phyloP scores from a whole-genome alignment of 2,888 invertebrate genomes.

The Tetrapedia diversipes region DNA sequence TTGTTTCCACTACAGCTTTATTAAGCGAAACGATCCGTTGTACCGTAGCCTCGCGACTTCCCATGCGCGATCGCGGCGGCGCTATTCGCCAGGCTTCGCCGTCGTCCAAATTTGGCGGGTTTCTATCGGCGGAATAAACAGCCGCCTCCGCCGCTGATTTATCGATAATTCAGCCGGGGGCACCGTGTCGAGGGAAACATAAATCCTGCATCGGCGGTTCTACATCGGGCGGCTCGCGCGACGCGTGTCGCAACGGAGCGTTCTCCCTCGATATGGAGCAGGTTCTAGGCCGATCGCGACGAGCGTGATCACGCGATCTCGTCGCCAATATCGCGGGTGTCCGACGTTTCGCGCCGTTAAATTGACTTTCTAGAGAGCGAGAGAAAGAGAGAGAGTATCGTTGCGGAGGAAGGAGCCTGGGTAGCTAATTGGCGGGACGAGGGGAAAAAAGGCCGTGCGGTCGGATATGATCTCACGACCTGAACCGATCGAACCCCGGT shows the following conservation, averaged over 20 bases:
- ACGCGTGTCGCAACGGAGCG: slow-evolving; percentile 67
- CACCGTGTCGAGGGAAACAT: slow-evolving; percentile 60
- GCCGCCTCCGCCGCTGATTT: slow-evolving; percentile 63
- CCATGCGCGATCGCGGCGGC: slow-evolving; percentile 3
- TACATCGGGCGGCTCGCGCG: slow-evolving; percentile 67
- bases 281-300: slow-evolving; percentile 61
- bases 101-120: slow-evolving; percentile 65
- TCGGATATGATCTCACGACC: slow-evolving; percentile 59
- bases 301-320: slow-evolving; percentile 62
- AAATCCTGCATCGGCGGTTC: slow-evolving; percentile 68
- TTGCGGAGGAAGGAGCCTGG: no score
- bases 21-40: slow-evolving; percentile 21
- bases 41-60: slow-evolving; percentile 6
- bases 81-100: slow-evolving; percentile 36
- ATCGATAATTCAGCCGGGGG: slow-evolving; percentile 59
- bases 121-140: slow-evolving; percentile 51
- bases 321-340: slow-evolving; percentile 62
- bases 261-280: slow-evolving; percentile 54
- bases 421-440: slow-evolving; percentile 63
- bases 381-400: no score
- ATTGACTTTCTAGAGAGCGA: slow-evolving; percentile 64
- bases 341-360: slow-evolving; percentile 56
- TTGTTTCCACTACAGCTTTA: slow-evolving; percentile 35
- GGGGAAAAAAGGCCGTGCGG: not conserved
- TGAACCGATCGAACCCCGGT: slow-evolving; percentile 34